These are phyloP conservation scores for Columbina picui DNA, from an alignment of 2,113 vertebrate genomes.

Conservation along the genomic window DNA sequence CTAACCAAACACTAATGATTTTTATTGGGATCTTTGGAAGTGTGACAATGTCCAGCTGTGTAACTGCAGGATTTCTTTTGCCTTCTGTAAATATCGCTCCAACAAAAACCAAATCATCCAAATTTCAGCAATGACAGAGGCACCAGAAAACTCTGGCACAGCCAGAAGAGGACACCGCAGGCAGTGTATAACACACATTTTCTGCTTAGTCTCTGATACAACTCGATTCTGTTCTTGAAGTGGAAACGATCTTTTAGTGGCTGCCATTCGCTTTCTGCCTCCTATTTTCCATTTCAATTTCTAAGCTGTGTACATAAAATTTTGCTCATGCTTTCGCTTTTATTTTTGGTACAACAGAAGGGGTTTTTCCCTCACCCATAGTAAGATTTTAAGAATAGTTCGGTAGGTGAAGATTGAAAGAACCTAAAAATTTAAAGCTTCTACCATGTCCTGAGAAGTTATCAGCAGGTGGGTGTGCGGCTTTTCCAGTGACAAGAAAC, in stretches of 20 bases:
- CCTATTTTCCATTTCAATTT: neutral
- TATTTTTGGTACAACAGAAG: neutral
- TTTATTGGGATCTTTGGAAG: neutral
- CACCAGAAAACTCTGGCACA: neutral
- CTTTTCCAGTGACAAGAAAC: neutral
- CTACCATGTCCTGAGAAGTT: neutral
- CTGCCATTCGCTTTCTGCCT: neutral
- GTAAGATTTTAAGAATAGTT: neutral
- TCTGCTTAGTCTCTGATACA: neutral
- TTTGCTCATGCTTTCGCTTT: neutral
- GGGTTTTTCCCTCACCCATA: neutral
- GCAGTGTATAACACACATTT: neutral
- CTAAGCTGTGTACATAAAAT: neutral
- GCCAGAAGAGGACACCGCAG: neutral
- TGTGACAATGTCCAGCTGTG: neutral
- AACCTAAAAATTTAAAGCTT: neutral
- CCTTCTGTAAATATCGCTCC: neutral
- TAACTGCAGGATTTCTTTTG: neutral
- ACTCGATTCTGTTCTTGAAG: neutral
- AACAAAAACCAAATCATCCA: accelerated
- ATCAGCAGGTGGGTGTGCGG: neutral
- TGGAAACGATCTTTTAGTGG: neutral
- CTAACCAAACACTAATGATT: neutral
- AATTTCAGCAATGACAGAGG: neutral
- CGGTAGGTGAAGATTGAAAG: neutral